These are phyloP conservation scores for Eupithecia abbreviata DNA, from an alignment of 2,888 invertebrate genomes.

Conservation along the genomic window DNA sequence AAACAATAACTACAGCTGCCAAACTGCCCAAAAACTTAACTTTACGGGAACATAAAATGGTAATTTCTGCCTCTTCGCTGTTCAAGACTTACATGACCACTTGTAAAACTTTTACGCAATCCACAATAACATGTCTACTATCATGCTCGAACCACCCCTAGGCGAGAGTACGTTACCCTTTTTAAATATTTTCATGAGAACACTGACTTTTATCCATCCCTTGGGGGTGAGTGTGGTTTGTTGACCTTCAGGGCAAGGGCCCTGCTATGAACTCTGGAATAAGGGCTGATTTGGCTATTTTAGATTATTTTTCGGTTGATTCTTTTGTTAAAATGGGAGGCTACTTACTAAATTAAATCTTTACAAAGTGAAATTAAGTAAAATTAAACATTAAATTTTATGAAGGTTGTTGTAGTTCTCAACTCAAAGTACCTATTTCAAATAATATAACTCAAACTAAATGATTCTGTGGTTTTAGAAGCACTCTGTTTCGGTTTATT, in stretches of 20 bases:
- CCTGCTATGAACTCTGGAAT: slow-evolving; percentile 23
- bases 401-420: not conserved
- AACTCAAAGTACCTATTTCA: too few relatives aligned
- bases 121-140: slow-evolving; percentile 6
- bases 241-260: slow-evolving; percentile 38
- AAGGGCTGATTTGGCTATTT: not conserved
- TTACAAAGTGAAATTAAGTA: not conserved
- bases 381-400: not conserved
- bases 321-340: not conserved
- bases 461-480: too few relatives aligned
- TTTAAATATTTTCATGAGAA: slow-evolving; percentile 35
- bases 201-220: slow-evolving; percentile 42
- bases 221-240: slow-evolving; percentile 33
- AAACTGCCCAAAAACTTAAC: too few relatives aligned
- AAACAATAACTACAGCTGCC: too few relatives aligned
- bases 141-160: slow-evolving; percentile 15
- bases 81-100: not conserved
- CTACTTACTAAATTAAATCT: not conserved
- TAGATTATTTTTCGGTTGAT: not conserved
- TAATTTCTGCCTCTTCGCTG: too few relatives aligned
- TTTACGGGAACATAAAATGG: too few relatives aligned
- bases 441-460: too few relatives aligned
- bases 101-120: not conserved
- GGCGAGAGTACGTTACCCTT: slow-evolving; percentile 39
- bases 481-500: too few relatives aligned